Conservation (phyloP, 2,797 vertebrate genomes). For the Lycodopsis pacificus region DNA sequence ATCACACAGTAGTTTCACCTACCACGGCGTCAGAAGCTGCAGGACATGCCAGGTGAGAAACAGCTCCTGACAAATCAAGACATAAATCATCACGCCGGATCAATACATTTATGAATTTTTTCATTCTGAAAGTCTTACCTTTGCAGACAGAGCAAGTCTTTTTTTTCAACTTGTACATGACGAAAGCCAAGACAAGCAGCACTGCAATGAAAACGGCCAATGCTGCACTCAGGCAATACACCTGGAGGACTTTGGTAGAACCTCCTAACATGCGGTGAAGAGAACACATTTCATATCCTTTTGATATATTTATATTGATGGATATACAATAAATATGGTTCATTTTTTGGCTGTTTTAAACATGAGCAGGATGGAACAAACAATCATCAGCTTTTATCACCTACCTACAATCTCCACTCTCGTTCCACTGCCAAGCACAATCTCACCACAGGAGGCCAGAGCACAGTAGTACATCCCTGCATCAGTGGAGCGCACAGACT, state of each 20-base stretch:
- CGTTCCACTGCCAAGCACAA: conserved; percentile 67
- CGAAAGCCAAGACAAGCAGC: conserved; percentile 35
- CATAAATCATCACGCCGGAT: not conserved
- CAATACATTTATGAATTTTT: no score
- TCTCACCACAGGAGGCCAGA: conserved; percentile 64
- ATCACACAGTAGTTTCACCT: conserved; percentile 2
- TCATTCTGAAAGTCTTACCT: conserved; percentile 36
- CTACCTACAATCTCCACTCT: conserved; percentile 47
- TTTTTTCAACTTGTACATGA: conserved; percentile 38
- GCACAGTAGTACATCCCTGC: conserved; percentile 73
- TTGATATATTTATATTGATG: not conserved
- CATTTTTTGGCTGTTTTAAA: not conserved
- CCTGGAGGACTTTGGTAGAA: not conserved
- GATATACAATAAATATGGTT: not conserved
- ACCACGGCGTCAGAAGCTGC: conserved; percentile 20
- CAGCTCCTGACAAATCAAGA: conserved; percentile 36
- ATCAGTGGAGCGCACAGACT: conserved; percentile 13
- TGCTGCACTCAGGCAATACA: conserved; percentile 13
- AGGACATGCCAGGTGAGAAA: conserved; percentile 4
- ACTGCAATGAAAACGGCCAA: conserved; percentile 28
- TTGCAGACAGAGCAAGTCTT: conserved; percentile 8
- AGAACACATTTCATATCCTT: not conserved
- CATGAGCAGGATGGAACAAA: not conserved
- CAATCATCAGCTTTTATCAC: not conserved
- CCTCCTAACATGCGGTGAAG: not conserved